Percentiles rank a stretch among this genome's conserved stretches.
phyloP scores from a whole-genome alignment of 2,797 vertebrate genomes.

The Gymnoscopelus braueri region DNA sequence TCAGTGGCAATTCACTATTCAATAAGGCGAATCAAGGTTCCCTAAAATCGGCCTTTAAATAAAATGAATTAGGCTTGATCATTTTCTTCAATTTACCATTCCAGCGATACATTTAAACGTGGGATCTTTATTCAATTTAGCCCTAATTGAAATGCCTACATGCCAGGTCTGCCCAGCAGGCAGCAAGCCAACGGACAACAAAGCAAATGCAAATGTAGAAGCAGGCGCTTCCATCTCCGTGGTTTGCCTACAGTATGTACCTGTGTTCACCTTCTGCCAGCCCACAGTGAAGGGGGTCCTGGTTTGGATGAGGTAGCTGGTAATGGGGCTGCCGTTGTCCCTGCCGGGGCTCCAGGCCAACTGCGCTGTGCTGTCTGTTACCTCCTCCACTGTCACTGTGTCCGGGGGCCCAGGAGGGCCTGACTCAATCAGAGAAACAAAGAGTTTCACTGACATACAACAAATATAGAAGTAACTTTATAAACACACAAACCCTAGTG shows the following conservation, averaged over 20 bases:
- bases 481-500: no score
- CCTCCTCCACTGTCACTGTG: slow-evolving; percentile 83
- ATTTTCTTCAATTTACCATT: background rate
- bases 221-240: background rate
- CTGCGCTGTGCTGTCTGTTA: slow-evolving; percentile 87
- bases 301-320: slow-evolving; percentile 83
- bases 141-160: no score
- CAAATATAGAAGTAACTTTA: slow-evolving; percentile 20
- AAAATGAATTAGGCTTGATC: background rate
- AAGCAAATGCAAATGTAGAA: no score
- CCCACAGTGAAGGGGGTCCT: slow-evolving; percentile 85
- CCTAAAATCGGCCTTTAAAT: background rate
- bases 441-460: slow-evolving; percentile 14
- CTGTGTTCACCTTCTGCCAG: slow-evolving; percentile 86
- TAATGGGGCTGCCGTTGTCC: slow-evolving; percentile 86
- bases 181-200: no score
- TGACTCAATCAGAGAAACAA: slow-evolving; percentile 74
- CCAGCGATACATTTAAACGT: background rate
- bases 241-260: slow-evolving; percentile 55
- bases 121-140: no score
- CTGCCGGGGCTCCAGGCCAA: slow-evolving; percentile 83
- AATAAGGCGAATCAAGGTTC: background rate
- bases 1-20: background rate
- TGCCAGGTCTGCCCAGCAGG: no score
- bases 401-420: slow-evolving; percentile 85